Conservation (phyloP, 2,888 invertebrate species). For the Prosopocoilus inquinatus region DNA sequence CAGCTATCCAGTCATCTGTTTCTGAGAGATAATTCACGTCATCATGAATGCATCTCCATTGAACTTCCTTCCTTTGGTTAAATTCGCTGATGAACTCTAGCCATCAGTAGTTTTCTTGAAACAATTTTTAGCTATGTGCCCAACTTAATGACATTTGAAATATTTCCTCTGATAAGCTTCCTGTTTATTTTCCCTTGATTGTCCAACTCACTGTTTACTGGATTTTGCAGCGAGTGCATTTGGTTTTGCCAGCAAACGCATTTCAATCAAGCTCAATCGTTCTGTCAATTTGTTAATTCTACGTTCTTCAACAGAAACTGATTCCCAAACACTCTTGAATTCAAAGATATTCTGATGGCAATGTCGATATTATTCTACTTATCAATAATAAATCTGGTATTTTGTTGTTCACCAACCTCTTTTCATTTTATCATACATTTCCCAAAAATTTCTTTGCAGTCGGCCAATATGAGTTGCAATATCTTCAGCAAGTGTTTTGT, state of each 20-base stretch:
- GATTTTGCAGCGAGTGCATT: no score
- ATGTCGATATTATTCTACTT: constrained; percentile 21
- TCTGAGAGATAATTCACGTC: background rate
- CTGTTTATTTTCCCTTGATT: background rate
- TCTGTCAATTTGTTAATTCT: constrained; percentile 13
- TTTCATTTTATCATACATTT: constrained; percentile 23
- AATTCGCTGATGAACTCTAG: background rate
- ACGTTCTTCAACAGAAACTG: constrained; percentile 15
- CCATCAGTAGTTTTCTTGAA: constrained; percentile 1
- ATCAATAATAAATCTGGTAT: constrained; percentile 25
- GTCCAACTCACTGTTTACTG: no score
- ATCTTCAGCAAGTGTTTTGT: constrained; percentile 21
- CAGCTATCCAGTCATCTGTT: constrained; percentile 14
- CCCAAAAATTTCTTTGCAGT: constrained; percentile 19
- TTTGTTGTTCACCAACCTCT: constrained; percentile 18
- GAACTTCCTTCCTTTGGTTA: background rate
- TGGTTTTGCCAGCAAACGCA: background rate
- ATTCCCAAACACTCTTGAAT: constrained; percentile 23
- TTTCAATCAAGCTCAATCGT: constrained; percentile 5
- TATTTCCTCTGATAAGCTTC: background rate
- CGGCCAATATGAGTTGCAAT: constrained; percentile 23
- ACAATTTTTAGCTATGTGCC: constrained; percentile 17
- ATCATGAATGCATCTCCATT: constrained; percentile 13
- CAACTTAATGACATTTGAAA: constrained; percentile 11
- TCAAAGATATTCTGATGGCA: constrained; percentile 16